Base-by-base conservation (phyloP, 2,888 invertebrate genomes). In the Xiphydria camelus region DNA sequence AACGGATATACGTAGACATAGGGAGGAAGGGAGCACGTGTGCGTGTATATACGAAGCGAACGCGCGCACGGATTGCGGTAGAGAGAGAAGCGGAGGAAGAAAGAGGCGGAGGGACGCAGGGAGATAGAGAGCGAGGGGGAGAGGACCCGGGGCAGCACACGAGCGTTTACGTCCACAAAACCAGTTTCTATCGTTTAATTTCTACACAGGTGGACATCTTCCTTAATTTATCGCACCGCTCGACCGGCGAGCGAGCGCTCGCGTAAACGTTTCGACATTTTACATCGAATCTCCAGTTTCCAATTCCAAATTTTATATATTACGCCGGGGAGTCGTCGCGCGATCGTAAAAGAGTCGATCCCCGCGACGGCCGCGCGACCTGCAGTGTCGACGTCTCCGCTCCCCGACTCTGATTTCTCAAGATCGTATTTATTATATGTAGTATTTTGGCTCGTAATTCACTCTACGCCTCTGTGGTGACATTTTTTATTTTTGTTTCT, bases 121-220 rank as follows among this genome's bases (percentile, higher is more conserved):
- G 34, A 15, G 12, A 26, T 22, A n/a, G n/a, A n/a, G 36, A 37
- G 23, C 19, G 14, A 29, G 31, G 21, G 40, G 32, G 33, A 42
- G 41, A 36, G 31, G 37, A 33, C 15, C 19, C 31, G 36, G 18
- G 25, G 44, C 26, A 29, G 35, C 20, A 33, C 45, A 26, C 6
- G 23, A 34, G 32, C 15, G 17, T 35, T 14, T 21, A 34, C 14
- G 19, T 25, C 22, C 29, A 31, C 15, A 38, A 66, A 72, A 72
- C 70, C 70, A 68, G 72, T 70, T 69, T 64, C 61, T 66, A 64
- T 70, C 66, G 64, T 66, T 70, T 68, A 70, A 71, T 72, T 70
- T 71, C 66, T 66, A 66, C 66, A 59, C 67, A 62, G n/a, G 61
- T 62, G 43, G 68, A 68, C 66, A 69, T 66, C 64, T 69, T 64